Evolutionary conservation across 2,797 vertebrate species (phyloP), one percentile per base, ranked within the genome.

Genomic region (Apogon hyalosoma): DNA sequence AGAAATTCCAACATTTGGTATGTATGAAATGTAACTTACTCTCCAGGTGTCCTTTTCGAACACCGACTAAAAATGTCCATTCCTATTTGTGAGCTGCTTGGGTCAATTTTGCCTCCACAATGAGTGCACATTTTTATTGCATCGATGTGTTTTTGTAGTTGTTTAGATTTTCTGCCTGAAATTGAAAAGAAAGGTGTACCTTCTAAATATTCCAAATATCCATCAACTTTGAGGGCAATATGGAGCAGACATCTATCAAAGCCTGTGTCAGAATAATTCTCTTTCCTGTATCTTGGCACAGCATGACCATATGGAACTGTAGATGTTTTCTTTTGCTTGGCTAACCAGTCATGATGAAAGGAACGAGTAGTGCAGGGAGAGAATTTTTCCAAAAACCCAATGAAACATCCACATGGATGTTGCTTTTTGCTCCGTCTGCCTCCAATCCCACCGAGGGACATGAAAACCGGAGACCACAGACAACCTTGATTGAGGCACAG

Each of bases 401-500:
- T 78, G 73, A 80, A 80, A 86, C 76, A 88, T 82, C 78, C 79
- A 84, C 73, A 79, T 43, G 58, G 64, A 65, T 80, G 77, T 79
- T 79, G 63, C 63, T 73, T 88, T 82, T 63, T 68, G 69, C 62
- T 83, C 75, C 72, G 62, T 68, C 83, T 86, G 69, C 63, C 85
- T 87, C 57, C 79, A 75, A 70, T 84, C 78, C 83, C 80, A 71
- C 69, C 21, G 77, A 90, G 88, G 79, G 80, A 91, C 85, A 84
- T 87, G 80, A 89, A 86, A 90, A 80, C 72, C 75, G 63, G 75
- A 84, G 81, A 85, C 64, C 64, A 63, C 70, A 64, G 86, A 85
- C 75, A 73, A 78, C 84, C 76, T 77, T 87, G 89, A 89, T 90
- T 93, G 90, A 90, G 77, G 88, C 89, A 61, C 86, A 89, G 86